A percentile compares a stretch with the other conserved stretches of the same genome.
Conservation (phyloP, 2,113 vertebrate genomes). For the Cephalopholis sonnerati region DNA sequence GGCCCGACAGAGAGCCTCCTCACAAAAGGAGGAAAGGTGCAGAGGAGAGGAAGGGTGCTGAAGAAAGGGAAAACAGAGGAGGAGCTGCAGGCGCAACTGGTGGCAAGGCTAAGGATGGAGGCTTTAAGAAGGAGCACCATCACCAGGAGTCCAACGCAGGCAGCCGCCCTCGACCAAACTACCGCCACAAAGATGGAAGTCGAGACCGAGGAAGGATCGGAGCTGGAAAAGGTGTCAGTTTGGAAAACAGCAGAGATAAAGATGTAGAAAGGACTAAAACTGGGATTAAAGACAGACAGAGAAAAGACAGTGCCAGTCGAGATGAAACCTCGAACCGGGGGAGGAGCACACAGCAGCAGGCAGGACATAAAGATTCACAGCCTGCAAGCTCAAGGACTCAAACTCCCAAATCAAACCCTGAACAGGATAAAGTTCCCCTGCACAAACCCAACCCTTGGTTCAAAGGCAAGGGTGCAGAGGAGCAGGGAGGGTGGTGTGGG, state of each 20-base stretch:
- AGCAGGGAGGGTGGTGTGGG: neutral
- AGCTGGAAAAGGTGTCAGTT: neutral
- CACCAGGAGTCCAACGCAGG: neutral
- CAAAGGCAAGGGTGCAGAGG: slow-evolving; percentile 10
- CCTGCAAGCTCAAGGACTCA: neutral
- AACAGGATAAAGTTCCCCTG: neutral
- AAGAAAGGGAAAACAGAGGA: slow-evolving; percentile 45
- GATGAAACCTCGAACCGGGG: neutral
- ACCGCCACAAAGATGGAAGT: neutral
- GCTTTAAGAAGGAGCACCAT: slow-evolving; percentile 17
- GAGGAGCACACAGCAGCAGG: neutral
- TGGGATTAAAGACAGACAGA: neutral
- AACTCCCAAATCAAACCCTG: neutral
- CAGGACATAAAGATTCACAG: neutral
- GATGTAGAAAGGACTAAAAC: slow-evolving; percentile 5
- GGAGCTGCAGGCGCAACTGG: neutral
- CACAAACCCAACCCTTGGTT: slow-evolving; percentile 44
- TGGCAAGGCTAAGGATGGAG: neutral
- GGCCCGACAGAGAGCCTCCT: slow-evolving; percentile 81
- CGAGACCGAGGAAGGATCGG: neutral
- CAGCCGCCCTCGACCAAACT: neutral
- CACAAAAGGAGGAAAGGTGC: slow-evolving; percentile 86
- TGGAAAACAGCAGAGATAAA: slow-evolving; percentile 20
- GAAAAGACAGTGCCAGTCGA: neutral
- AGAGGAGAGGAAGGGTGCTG: slow-evolving; percentile 67